phyloP scores from a whole-genome alignment of 2,113 vertebrate species.

The Entomyzon cyanotis region DNA sequence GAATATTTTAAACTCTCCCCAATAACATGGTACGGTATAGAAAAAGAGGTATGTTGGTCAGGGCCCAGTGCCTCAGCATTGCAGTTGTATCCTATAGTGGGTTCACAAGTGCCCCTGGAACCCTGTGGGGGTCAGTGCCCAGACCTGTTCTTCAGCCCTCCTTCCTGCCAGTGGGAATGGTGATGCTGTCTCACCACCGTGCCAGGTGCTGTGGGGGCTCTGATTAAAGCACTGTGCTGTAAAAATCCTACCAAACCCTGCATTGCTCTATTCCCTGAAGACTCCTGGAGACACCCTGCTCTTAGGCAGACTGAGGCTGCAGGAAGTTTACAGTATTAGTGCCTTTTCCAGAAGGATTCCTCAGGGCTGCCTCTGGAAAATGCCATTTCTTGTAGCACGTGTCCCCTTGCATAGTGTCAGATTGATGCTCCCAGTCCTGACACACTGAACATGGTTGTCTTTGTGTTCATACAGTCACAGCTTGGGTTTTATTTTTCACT shows the following conservation, averaged over 20 bases:
- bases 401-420: background rate
- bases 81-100: rapidly evolving
- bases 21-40: background rate
- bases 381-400: background rate
- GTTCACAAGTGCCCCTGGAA: background rate
- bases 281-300: background rate
- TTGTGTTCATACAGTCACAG: background rate
- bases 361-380: background rate
- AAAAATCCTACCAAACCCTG: background rate
- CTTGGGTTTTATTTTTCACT: background rate
- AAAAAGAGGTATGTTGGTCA: background rate
- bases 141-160: background rate
- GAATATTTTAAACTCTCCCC: background rate
- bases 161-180: background rate
- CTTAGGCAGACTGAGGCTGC: background rate
- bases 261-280: rapidly evolving
- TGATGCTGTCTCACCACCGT: rapidly evolving
- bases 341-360: background rate
- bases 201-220: background rate
- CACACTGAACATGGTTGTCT: background rate
- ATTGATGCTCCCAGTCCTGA: background rate
- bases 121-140: background rate
- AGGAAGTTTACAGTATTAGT: background rate
- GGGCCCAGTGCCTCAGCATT: background rate
- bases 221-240: background rate